Conservation (phyloP, 2,113 vertebrate genomes). For the Mormoops blainvillei region DNA sequence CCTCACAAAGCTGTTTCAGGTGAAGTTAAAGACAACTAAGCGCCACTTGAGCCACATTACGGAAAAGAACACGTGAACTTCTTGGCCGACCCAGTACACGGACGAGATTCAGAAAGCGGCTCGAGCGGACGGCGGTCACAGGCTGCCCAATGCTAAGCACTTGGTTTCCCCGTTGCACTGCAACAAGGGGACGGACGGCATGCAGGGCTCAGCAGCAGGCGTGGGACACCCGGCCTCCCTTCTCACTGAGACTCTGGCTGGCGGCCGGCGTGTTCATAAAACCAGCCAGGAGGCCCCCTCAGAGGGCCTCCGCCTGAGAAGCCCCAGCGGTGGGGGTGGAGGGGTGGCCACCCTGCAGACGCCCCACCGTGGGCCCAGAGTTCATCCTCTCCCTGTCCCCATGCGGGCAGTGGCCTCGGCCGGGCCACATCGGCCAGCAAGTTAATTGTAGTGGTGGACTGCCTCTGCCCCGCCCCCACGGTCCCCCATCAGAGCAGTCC, state of each 20-base stretch:
- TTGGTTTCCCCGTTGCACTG: accelerated
- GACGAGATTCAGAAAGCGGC: background rate
- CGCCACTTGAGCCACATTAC: too few species aligned
- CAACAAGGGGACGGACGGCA: too few species aligned
- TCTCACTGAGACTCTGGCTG: background rate
- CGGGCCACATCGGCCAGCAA: slow-evolving; percentile 23
- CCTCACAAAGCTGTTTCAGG: too few species aligned
- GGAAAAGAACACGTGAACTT: too few species aligned
- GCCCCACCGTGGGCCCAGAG: background rate
- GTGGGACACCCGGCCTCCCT: background rate
- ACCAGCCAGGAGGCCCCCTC: accelerated
- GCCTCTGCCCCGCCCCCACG: background rate
- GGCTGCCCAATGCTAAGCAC: background rate
- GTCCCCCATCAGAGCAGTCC: slow-evolving; percentile 50
- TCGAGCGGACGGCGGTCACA: accelerated
- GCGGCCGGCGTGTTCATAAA: accelerated
- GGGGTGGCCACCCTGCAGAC: background rate
- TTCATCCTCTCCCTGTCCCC: slow-evolving; percentile 6
- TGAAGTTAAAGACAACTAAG: too few species aligned
- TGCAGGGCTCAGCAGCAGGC: accelerated
- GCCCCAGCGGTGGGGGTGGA: background rate
- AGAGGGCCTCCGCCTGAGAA: accelerated
- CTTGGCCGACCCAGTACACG: too few species aligned
- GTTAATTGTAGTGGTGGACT: slow-evolving; percentile 47
- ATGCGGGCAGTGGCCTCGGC: slow-evolving; percentile 31